These are phyloP conservation scores for Pseudopodoces humilis DNA, from an alignment of 2,113 vertebrate genomes.

Conservation along the genomic window DNA sequence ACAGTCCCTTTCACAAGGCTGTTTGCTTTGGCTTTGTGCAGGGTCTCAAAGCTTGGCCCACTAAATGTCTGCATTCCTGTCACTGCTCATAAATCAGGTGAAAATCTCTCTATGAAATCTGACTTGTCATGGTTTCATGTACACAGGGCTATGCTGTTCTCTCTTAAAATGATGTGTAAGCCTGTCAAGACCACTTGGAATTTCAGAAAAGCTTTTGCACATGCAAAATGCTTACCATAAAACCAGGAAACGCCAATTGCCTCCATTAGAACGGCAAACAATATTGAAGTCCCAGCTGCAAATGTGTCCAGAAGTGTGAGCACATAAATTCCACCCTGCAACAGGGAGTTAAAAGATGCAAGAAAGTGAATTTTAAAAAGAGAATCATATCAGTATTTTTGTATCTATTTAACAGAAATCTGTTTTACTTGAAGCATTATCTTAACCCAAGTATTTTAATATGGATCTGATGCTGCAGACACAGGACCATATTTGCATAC, in stretches of 20 bases:
- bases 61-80: not conserved
- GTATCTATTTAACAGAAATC: not conserved
- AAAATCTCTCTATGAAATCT: not conserved
- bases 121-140: not conserved
- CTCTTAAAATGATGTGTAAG: not conserved
- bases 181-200: not conserved
- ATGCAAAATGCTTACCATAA: slow-evolving; percentile 81
- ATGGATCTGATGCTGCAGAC: not conserved
- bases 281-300: slow-evolving; percentile 94
- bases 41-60: not conserved
- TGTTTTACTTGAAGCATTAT: not conserved
- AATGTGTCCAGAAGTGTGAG: slow-evolving; percentile 94
- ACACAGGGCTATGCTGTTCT: not conserved
- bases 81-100: not conserved
- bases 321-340: slow-evolving; percentile 95
- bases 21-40: not conserved
- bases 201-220: not conserved
- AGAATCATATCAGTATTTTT: not conserved
- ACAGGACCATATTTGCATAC: rapidly evolving
- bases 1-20: not conserved
- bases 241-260: slow-evolving; percentile 98
- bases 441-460: not conserved
- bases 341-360: not conserved
- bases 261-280: slow-evolving; percentile 95
- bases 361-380: not conserved